A percentile compares a stretch with the other conserved stretches of the same genome.
phyloP scores from a whole-genome alignment of 2,113 vertebrate genomes.

The Prietella phreatophila region DNA sequence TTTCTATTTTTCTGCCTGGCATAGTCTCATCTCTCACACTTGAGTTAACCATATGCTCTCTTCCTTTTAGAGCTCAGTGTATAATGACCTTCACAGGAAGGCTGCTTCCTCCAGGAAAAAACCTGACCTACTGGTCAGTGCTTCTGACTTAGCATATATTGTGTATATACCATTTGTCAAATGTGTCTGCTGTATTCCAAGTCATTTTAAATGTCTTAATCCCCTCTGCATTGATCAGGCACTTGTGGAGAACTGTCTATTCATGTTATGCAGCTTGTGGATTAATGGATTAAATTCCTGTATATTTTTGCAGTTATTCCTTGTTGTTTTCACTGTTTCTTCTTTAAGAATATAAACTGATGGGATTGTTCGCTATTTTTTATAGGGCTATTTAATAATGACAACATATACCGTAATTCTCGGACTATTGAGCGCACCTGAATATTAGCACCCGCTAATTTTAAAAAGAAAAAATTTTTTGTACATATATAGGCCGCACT shows the following conservation, averaged over 20 bases:
- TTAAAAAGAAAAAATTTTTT: too few species aligned
- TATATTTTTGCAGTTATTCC: neutral
- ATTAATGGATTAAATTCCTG: neutral
- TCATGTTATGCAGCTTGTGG: neutral
- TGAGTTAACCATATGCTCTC: conserved; percentile 26
- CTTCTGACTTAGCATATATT: conserved; percentile 24
- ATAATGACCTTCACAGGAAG: conserved; percentile 79
- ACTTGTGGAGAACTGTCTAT: neutral
- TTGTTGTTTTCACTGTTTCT: neutral
- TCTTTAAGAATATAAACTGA: neutral
- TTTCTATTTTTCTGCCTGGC: neutral
- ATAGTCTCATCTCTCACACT: neutral
- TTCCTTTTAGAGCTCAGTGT: conserved; percentile 77
- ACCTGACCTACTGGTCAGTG: conserved; percentile 84
- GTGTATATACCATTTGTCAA: neutral
- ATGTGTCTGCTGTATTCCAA: neutral
- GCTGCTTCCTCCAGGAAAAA: conserved; percentile 70
- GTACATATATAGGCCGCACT: too few species aligned
- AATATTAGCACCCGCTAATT: too few species aligned
- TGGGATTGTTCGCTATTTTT: neutral
- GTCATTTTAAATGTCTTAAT: neutral
- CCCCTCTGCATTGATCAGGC: neutral
- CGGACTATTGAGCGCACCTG: too few species aligned
- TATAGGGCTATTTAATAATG: neutral
- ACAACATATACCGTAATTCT: neutral